Conservation (phyloP, 53 echinoderm and acorn worm species). For the Antedon mediterranea region DNA sequence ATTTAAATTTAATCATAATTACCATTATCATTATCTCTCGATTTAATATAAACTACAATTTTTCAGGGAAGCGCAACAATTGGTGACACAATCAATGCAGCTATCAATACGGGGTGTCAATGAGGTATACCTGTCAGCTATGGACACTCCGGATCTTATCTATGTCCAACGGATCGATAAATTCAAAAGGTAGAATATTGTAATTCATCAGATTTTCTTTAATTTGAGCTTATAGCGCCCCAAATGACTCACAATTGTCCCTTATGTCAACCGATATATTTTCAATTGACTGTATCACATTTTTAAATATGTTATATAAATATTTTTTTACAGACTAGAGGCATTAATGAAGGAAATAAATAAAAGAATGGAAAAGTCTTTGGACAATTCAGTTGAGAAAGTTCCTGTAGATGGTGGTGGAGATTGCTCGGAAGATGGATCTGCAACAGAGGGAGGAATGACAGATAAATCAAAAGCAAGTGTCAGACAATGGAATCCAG, state of each 20-base stretch:
- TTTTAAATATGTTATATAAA: neutral
- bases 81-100: constrained; percentile 3
- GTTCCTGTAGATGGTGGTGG: neutral
- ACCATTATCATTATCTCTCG: too few species aligned
- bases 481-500: constrained; percentile 14
- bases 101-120: constrained; percentile 6
- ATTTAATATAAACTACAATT: too few species aligned
- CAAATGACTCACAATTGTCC: too few species aligned
- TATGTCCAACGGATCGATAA: constrained; percentile 43
- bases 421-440: neutral
- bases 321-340: constrained; percentile 34
- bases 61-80: too few species aligned
- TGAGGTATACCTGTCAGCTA: constrained; percentile 55
- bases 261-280: too few species aligned
- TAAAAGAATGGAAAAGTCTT: constrained; percentile 13
- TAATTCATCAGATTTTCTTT: too few species aligned
- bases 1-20: neutral
- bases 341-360: constrained; percentile 51
- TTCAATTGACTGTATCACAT: too few species aligned
- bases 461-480: neutral
- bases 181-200: constrained; percentile 17
- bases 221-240: too few species aligned
- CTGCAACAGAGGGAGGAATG: neutral
- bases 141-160: constrained; percentile 50
- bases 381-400: neutral